phyloP scores from a whole-genome alignment of 2,888 invertebrate genomes.

The Colletes collaris region DNA sequence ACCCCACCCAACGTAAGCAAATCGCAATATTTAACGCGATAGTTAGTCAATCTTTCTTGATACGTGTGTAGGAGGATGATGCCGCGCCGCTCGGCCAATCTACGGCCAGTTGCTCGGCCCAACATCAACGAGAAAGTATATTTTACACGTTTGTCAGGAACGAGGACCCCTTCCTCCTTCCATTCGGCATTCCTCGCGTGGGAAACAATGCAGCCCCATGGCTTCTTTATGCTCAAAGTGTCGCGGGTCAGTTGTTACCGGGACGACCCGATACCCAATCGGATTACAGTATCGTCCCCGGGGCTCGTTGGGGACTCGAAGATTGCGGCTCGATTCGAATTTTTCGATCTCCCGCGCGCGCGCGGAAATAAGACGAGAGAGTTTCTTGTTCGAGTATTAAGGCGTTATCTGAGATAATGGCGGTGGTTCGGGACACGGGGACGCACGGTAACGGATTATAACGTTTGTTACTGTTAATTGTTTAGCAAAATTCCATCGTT shows the following conservation, averaged over 20 bases:
- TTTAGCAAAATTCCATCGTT: no score
- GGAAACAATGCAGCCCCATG: constrained; percentile 79
- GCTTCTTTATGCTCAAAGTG: constrained; percentile 79
- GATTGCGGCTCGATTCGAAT: constrained; percentile 28
- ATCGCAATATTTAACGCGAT: constrained; percentile 79
- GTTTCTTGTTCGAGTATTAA: background rate
- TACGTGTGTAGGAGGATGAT: constrained; percentile 66
- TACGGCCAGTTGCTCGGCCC: constrained; percentile 59
- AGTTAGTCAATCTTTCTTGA: constrained; percentile 61
- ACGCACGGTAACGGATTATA: no score
- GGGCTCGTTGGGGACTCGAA: background rate
- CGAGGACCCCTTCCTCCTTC: constrained; percentile 19
- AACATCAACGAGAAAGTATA: constrained; percentile 56
- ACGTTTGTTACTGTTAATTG: no score
- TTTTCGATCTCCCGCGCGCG: constrained; percentile 23
- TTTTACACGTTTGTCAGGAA: constrained; percentile 49
- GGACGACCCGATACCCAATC: constrained; percentile 60
- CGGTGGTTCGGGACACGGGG: background rate
- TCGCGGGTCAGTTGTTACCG: constrained; percentile 74
- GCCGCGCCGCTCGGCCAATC: constrained; percentile 69
- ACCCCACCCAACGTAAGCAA: constrained; percentile 69
- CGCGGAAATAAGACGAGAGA: background rate
- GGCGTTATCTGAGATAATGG: background rate
- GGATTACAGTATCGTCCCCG: constrained; percentile 56
- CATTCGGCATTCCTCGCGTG: constrained; percentile 79